Evolutionary conservation across 2,888 invertebrate species (phyloP), one percentile per base, ranked within the genome.

Genomic region (Rhimphoctona megacephalus): DNA sequence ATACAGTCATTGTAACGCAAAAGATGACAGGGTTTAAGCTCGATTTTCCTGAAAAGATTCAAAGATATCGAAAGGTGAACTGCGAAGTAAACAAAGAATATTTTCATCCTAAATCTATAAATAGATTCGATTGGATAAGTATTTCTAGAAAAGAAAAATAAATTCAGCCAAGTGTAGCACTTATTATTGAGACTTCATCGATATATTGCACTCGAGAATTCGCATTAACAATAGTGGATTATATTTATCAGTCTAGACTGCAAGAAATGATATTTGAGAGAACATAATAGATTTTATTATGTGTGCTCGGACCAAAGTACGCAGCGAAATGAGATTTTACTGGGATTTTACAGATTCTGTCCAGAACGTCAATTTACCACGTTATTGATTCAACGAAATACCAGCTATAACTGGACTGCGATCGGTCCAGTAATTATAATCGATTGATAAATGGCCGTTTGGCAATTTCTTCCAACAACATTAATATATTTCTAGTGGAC

Each of bases 371-470:
- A 69, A 66, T 76, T 82, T 74, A 52, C n/a, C 11, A 30, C n/a
- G 17, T 74, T 52, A 69, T 86, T 77, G 81, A 43, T 69, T 30
- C 61, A 57, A 72, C 72, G 43, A 57, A 83, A 73, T 77, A 67
- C 54, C 80, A 73, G 54, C 78, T 73, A 22, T 17, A 70, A 80
- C 80, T 39, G 57, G 79, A 54, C 14, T 57, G 67, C 36, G 69
- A 81, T 33, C 64, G 70, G 33, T 76, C 72, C 43, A 43, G 39
- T 46, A 66, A 72, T 77, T 78, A 78, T 70, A 81, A 82, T 79
- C 73, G 81, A 76, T 84, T 78, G 86, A 70, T 82, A 81, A 81
- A 79, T 76, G 36, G n/a, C 36, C 39, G 33, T 57, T 73, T 57
- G 70, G 52, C 80, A 54, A 74, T 81, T 64, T 74, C 78, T 67